These are phyloP conservation scores for Threskiornis aethiopicus DNA, from an alignment of 2,797 vertebrate species.

Conservation along the genomic window DNA sequence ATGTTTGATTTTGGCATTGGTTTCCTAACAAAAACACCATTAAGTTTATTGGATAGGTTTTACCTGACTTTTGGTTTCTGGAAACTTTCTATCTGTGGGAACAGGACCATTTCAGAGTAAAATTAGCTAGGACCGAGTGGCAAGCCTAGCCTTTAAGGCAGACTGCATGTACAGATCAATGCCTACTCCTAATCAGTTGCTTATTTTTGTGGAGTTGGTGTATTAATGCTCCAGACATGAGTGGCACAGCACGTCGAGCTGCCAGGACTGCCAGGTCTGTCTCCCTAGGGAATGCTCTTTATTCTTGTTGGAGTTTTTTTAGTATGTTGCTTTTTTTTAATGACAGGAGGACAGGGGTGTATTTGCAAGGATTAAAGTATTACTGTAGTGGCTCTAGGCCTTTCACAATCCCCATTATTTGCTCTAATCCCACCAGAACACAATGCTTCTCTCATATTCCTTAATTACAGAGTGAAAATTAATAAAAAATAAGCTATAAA, in stretches of 20 bases:
- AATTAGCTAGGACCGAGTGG: background rate
- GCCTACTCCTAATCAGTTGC: background rate
- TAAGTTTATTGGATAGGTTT: background rate
- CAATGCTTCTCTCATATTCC: background rate
- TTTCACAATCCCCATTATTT: background rate
- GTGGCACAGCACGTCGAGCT: background rate
- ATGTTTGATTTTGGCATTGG: background rate
- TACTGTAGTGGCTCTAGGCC: background rate
- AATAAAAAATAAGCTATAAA: background rate
- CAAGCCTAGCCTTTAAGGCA: background rate
- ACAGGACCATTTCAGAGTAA: accelerated
- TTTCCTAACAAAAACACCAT: background rate
- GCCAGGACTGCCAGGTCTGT: background rate
- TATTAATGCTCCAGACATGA: accelerated
- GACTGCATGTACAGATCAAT: accelerated
- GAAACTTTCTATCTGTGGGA: background rate
- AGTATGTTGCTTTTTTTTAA: background rate
- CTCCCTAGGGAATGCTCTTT: background rate
- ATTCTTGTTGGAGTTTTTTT: background rate
- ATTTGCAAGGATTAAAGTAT: slow-evolving; percentile 31
- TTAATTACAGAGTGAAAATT: background rate
- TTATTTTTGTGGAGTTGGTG: background rate
- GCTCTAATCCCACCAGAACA: background rate
- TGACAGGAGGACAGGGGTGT: background rate
- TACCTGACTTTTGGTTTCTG: background rate